Conservation (phyloP, 2,797 vertebrate genomes). For the Sebastes minor region DNA sequence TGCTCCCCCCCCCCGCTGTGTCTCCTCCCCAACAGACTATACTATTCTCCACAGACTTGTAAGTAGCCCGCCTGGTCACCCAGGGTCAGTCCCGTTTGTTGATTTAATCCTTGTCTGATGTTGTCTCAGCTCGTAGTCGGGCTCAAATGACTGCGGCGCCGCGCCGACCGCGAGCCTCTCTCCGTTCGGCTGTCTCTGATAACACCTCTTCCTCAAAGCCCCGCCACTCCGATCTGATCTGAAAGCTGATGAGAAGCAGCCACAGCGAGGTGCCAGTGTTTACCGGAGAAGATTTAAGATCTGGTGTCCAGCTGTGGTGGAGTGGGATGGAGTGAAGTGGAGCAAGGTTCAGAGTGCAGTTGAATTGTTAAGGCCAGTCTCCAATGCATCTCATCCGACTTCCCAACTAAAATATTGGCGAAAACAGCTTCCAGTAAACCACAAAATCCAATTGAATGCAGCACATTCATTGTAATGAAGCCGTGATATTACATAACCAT, state of each 20-base stretch:
- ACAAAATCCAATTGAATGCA: not conserved
- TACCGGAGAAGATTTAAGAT: conserved; percentile 41
- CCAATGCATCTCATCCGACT: not conserved
- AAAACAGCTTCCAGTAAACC: not conserved
- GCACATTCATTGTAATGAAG: not conserved
- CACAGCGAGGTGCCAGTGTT: conserved; percentile 32
- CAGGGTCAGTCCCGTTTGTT: conserved; percentile 65
- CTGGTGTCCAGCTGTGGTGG: conserved; percentile 24
- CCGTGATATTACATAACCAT: not conserved
- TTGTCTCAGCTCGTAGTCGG: conserved; percentile 64
- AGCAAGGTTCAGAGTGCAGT: conserved; percentile 5
- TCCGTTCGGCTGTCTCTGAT: conserved; percentile 56
- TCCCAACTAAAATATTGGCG: not conserved
- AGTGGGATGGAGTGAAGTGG: conserved; percentile 8
- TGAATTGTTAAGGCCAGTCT: not conserved
- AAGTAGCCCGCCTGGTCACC: conserved; percentile 59
- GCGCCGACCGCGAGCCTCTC: conserved; percentile 20
- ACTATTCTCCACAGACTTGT: conserved; percentile 51
- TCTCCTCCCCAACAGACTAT: conserved; percentile 25
- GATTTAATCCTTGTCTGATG: conserved; percentile 78
- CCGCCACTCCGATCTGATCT: conserved; percentile 58
- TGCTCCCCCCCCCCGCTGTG: not conserved
- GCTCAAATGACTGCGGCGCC: conserved; percentile 59
- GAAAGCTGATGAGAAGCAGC: conserved; percentile 66
- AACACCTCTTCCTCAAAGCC: conserved; percentile 54